A percentile compares a stretch with the other conserved stretches of the same genome.
Conservation (phyloP, 2,797 vertebrate species). For the Neosilurus mollespiculum region DNA sequence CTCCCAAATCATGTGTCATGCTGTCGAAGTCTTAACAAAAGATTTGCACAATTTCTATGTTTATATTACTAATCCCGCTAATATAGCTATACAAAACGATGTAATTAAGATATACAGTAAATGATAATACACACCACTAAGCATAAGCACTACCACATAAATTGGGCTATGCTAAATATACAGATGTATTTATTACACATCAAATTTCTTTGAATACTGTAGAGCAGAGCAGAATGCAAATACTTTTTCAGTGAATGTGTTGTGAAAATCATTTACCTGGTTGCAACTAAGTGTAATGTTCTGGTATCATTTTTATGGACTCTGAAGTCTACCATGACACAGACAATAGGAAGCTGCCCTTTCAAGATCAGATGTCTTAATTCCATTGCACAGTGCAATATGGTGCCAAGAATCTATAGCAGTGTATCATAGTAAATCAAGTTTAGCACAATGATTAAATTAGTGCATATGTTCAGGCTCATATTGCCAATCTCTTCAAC, state of each 20-base stretch:
- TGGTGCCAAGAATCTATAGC: slow-evolving; percentile 60
- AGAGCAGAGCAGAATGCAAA: neutral
- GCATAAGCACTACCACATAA: neutral
- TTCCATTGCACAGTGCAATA: slow-evolving; percentile 61
- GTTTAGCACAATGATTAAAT: slow-evolving; percentile 76
- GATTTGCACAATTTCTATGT: neutral
- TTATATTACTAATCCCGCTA: neutral
- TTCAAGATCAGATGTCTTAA: slow-evolving; percentile 59
- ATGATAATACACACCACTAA: no score
- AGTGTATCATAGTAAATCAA: slow-evolving; percentile 70
- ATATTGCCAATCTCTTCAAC: slow-evolving; percentile 72
- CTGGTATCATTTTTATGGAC: slow-evolving; percentile 3
- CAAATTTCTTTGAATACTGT: neutral
- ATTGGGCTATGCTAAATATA: no score
- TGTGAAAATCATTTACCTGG: neutral
- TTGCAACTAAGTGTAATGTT: neutral
- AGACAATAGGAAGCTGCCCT: slow-evolving; percentile 19
- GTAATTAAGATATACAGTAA: neutral
- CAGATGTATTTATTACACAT: neutral
- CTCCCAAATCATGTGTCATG: neutral
- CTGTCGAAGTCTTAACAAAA: neutral
- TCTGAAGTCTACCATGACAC: neutral
- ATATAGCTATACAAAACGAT: neutral
- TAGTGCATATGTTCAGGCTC: slow-evolving; percentile 73
- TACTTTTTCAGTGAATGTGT: neutral